These are phyloP conservation scores for Pterobdella sp. DNA, from an alignment of 2,888 invertebrate genomes.

Conservation along the genomic window DNA sequence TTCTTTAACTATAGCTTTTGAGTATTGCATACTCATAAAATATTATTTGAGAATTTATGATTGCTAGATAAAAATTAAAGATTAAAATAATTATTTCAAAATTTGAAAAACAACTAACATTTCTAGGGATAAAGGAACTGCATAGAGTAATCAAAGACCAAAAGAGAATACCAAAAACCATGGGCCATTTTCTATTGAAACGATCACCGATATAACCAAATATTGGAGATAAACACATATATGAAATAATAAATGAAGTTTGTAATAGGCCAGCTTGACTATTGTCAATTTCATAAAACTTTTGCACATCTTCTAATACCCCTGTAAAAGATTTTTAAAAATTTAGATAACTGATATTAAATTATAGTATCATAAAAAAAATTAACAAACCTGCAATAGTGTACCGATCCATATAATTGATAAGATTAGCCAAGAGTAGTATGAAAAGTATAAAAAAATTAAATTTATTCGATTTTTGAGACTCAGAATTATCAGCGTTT, in stretches of 20 bases:
- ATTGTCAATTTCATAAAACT: constrained; percentile 36
- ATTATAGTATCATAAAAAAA: neutral
- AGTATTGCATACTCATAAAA: too few species aligned
- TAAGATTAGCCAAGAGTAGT: constrained; percentile 62
- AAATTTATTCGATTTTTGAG: neutral
- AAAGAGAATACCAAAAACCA: constrained; percentile 83
- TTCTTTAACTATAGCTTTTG: too few species aligned
- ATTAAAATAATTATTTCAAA: too few species aligned
- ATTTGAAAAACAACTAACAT: constrained; percentile 38
- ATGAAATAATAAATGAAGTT: constrained; percentile 89
- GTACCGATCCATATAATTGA: constrained; percentile 58
- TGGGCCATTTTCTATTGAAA: constrained; percentile 78
- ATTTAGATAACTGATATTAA: neutral
- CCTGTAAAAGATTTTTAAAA: constrained; percentile 30
- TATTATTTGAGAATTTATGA: too few species aligned
- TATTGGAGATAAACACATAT: constrained; percentile 93
- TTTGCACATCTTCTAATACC: constrained; percentile 36
- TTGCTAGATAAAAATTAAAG: too few species aligned
- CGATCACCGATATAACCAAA: constrained; percentile 97
- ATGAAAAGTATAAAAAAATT: constrained; percentile 28
- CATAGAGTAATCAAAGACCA: constrained; percentile 87
- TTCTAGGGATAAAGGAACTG: constrained; percentile 65
- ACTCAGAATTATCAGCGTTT: neutral
- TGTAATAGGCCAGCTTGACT: constrained; percentile 76
- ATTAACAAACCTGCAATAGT: constrained; percentile 37